Evolutionary conservation across 1,140 invertebrate species (phyloP).

Genomic region (Stegodyphus mimosarum): DNA sequence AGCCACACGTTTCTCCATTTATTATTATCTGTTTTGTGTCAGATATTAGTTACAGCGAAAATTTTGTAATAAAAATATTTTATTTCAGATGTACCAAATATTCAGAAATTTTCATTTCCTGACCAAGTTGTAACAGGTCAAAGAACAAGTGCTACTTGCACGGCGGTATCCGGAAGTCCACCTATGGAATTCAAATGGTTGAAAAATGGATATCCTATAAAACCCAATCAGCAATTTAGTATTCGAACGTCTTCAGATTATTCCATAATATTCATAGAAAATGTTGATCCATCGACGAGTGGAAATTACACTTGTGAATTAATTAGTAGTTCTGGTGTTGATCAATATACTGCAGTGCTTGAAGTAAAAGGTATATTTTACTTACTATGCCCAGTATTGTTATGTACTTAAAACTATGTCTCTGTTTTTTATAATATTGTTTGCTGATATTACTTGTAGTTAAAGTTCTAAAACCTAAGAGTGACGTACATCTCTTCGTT

Average conservation of each 20-base stretch:
- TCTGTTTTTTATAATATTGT: too few relatives aligned
- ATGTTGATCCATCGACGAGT: background rate
- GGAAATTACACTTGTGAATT: slow-evolving; percentile 70
- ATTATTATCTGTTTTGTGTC: too few relatives aligned
- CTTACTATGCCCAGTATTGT: too few relatives aligned
- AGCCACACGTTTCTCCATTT: too few relatives aligned
- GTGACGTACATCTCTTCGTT: too few relatives aligned
- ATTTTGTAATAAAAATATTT: too few relatives aligned
- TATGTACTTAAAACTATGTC: too few relatives aligned
- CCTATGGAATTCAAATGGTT: slow-evolving; percentile 56
- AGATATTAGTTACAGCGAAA: too few relatives aligned
- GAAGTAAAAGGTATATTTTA: slow-evolving; percentile 82
- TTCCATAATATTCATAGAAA: slow-evolving; percentile 55
- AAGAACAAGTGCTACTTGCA: slow-evolving; percentile 49
- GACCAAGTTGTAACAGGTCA: slow-evolving; percentile 33
- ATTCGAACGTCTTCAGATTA: slow-evolving; percentile 26
- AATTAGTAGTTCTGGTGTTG: slow-evolving; percentile 75
- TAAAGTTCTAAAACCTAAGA: too few relatives aligned
- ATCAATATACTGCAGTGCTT: slow-evolving; percentile 74
- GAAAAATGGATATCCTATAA: slow-evolving; percentile 29
- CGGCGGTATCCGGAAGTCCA: slow-evolving; percentile 22
- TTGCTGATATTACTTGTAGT: too few relatives aligned
- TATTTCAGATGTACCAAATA: slow-evolving; percentile 29
- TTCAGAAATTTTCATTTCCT: slow-evolving; percentile 48
- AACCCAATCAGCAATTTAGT: background rate